phyloP scores from a whole-genome alignment of 2,888 invertebrate genomes.

The Tenthredo amoena region DNA sequence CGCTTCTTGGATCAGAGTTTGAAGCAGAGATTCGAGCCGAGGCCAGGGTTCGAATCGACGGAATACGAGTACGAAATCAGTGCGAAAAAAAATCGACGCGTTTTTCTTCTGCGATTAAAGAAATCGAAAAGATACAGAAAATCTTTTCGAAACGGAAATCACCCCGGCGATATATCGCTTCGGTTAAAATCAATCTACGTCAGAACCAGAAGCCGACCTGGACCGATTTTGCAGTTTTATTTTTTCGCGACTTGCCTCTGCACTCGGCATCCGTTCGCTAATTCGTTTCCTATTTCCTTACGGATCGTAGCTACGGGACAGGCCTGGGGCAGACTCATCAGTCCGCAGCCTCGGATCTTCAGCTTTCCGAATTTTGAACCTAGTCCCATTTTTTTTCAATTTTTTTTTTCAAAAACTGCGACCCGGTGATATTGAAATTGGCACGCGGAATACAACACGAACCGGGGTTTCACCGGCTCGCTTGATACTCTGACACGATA shows the following conservation, averaged over 20 bases:
- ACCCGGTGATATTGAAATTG: no score
- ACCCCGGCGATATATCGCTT: neutral
- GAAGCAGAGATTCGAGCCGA: neutral
- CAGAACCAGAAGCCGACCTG: neutral
- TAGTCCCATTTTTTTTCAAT: no score
- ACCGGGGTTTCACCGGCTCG: no score
- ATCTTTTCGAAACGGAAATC: neutral
- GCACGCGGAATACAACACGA: no score
- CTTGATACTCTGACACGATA: no score
- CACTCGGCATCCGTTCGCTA: neutral
- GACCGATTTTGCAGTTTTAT: neutral
- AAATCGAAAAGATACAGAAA: no score
- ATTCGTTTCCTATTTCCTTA: conserved; percentile 34
- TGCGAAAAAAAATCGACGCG: no score
- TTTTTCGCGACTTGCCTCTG: neutral
- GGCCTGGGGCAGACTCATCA: neutral
- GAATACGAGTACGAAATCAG: no score
- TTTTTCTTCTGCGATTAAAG: no score
- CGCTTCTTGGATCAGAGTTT: neutral
- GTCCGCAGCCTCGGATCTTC: neutral
- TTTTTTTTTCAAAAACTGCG: no score
- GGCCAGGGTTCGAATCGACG: no score
- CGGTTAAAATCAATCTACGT: conserved; percentile 6
- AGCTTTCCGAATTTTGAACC: no score
- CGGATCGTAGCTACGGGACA: neutral